A percentile compares a stretch with the other conserved stretches of the same genome.
phyloP scores from a whole-genome alignment of 2,797 vertebrate genomes.

The Cheirogaleus major region DNA sequence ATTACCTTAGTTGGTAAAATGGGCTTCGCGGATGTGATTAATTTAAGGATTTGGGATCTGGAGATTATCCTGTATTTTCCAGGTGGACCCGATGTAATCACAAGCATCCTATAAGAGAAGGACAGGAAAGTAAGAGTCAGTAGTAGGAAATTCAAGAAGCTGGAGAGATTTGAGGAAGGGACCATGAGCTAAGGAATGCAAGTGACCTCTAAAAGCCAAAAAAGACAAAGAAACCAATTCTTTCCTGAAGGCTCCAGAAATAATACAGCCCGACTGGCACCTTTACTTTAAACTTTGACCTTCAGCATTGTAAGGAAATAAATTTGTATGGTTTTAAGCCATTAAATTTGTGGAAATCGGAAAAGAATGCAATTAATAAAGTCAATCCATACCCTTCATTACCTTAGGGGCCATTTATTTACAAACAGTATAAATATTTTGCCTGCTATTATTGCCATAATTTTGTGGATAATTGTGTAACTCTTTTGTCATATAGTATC shows the following conservation, averaged over 20 bases:
- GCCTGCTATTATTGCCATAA: neutral
- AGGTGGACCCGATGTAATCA: neutral
- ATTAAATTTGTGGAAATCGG: neutral
- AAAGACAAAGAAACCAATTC: neutral
- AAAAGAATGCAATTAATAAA: neutral
- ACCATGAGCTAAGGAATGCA: neutral
- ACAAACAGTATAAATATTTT: neutral
- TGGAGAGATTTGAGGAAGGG: neutral
- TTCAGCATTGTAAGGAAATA: neutral
- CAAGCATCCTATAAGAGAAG: neutral
- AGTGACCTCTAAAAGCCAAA: neutral
- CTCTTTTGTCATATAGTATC: neutral
- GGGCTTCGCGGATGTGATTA: neutral
- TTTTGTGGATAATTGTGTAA: neutral
- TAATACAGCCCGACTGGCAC: neutral
- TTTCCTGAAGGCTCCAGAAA: neutral
- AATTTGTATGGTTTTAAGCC: neutral
- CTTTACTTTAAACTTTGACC: neutral
- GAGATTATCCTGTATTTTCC: neutral
- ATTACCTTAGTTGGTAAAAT: neutral
- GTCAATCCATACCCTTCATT: neutral
- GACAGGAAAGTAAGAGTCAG: rapidly evolving
- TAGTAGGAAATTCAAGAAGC: too few species aligned
- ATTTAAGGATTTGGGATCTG: neutral
- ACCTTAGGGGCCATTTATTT: neutral